Evolutionary conservation across 1,140 invertebrate genomes (phyloP), one percentile per base, ranked within the genome.

Genomic region (Ostrea edulis): DNA sequence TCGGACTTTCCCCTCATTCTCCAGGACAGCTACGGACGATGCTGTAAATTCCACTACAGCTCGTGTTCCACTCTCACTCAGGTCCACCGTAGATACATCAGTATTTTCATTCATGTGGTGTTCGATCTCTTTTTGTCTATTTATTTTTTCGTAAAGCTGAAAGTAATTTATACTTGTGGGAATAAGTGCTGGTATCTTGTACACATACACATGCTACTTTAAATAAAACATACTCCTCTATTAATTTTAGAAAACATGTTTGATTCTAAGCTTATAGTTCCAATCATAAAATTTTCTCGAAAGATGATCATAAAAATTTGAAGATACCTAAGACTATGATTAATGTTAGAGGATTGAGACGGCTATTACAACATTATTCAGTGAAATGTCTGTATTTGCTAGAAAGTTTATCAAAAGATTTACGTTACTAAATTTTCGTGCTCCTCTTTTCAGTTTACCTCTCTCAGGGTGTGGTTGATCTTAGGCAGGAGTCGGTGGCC

Each of bases 41-140:
- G 96, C 94, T 51, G 96, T 95, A 90, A 97, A 97, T 93, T 97
- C 96, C 25, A 97, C 91, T 7, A 96, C 93, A 5, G 96, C 93
- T 90, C 95, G 95, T 12, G 94, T 93, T 0, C 91, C 92, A 9
- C 91, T 86, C 35, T 93, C 92, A 58, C 86, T 90, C 0, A 92
- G 87, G 85, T 91, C 91, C 20, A 91, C 82, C 7, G 68, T 86
- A 0, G 88, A 89, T n/a, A 83, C 82, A 4, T 83, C 82, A 12
- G 52, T 54, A 52, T 83, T 83, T 52, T 83, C 82, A 17, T 85
- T 55, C 20, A 68, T n/a, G 22, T 52, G 44, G 0, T 52, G 44
- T 22, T 44, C 44, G 8, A 53, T n/a, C 20, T 82, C 29, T n/a
- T 62, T 53, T 22, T 87, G 44, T 54, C 44, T 52, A 20, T 62